Evolutionary conservation across 2,113 vertebrate species (phyloP).

Genomic region (Brachirus orientalis): DNA sequence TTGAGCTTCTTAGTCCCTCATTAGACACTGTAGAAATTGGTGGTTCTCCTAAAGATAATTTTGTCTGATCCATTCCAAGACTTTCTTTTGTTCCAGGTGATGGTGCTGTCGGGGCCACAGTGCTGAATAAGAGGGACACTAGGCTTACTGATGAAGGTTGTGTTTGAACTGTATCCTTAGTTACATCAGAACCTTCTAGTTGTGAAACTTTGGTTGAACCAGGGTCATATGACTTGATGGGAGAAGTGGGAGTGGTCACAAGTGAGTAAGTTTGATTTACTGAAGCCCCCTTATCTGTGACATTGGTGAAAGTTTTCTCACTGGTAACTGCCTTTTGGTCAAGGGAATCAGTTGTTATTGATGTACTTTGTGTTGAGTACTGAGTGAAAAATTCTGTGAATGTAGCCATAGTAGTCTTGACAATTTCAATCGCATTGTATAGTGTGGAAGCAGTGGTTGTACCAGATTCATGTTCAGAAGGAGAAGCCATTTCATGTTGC

Average conservation of each 20-base stretch:
- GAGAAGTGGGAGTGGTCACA: too few species aligned
- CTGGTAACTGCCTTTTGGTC: not conserved
- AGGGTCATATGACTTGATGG: too few species aligned
- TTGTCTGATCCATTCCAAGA: not conserved
- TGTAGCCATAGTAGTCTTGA: slow-evolving; percentile 55
- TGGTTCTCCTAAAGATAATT: not conserved
- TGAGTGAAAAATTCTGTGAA: slow-evolving; percentile 51
- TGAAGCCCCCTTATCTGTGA: not conserved
- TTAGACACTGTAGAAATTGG: not conserved
- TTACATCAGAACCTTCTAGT: too few species aligned
- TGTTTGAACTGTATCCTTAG: not conserved
- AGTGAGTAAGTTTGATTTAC: not conserved
- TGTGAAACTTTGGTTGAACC: too few species aligned
- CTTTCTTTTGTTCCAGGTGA: not conserved
- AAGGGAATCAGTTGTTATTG: slow-evolving; percentile 16
- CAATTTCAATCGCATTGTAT: slow-evolving; percentile 51
- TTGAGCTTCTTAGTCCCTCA: not conserved
- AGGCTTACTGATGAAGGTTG: not conserved
- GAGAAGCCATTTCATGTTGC: slow-evolving; percentile 5
- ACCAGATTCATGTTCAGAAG: slow-evolving; percentile 16
- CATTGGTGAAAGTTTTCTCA: not conserved
- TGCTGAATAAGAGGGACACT: not conserved
- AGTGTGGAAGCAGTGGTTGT: slow-evolving; percentile 38
- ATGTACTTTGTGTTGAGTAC: slow-evolving; percentile 28
- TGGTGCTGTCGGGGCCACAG: not conserved